A percentile compares a stretch with the other conserved stretches of the same genome.
Conservation (phyloP, 2,113 vertebrate species). For the Sitta europaea region DNA sequence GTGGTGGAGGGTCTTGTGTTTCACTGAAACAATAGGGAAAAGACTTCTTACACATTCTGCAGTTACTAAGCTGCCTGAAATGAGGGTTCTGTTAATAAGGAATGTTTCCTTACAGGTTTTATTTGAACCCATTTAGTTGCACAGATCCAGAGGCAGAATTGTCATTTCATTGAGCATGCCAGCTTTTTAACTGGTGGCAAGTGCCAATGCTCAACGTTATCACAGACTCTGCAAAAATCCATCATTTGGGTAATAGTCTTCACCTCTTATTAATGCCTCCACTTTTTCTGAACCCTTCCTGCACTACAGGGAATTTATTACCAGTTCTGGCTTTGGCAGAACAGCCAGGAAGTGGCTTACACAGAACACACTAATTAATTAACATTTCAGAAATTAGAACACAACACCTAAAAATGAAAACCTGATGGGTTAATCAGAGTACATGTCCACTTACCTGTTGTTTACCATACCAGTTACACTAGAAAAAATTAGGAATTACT, state of each 20-base stretch:
- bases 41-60: background rate
- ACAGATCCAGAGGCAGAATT: background rate
- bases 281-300: background rate
- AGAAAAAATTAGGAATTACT: background rate
- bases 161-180: background rate
- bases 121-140: background rate
- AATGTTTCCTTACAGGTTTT: background rate
- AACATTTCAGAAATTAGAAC: background rate
- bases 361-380: background rate
- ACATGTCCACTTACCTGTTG: background rate
- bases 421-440: background rate
- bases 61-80: background rate
- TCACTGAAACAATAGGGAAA: conserved; percentile 54
- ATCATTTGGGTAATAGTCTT: background rate
- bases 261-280: background rate
- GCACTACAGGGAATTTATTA: background rate
- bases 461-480: background rate
- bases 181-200: background rate
- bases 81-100: background rate
- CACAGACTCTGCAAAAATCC: background rate
- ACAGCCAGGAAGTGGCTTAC: background rate
- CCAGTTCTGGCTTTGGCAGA: background rate
- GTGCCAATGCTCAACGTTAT: accelerated
- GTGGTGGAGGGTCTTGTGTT: conserved; percentile 49
- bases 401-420: background rate